Evolutionary conservation across 2,888 invertebrate genomes (phyloP).

Genomic region (Notodonta ziczac): DNA sequence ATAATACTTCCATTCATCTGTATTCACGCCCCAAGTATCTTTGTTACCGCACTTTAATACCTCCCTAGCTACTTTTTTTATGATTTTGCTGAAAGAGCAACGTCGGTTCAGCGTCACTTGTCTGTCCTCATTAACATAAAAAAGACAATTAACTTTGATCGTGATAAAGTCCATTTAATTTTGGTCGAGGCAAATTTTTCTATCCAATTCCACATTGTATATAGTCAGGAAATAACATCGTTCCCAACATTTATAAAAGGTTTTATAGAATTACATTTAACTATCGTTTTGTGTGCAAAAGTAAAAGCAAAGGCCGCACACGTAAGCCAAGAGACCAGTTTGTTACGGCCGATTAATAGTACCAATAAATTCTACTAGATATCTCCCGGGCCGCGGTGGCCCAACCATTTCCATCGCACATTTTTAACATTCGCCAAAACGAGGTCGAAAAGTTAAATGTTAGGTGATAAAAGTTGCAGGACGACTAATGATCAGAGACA

Average conservation of each 20-base stretch:
- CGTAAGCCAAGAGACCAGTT: constrained; percentile 47
- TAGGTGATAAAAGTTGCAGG: constrained; percentile 63
- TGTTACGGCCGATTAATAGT: constrained; percentile 55
- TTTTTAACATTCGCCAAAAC: constrained; percentile 54
- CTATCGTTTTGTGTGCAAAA: constrained; percentile 10
- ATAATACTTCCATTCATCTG: too few species aligned
- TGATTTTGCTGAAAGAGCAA: neutral
- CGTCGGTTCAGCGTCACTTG: neutral
- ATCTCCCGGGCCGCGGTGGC: constrained; percentile 32
- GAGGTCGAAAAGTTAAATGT: constrained; percentile 49
- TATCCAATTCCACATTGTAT: neutral
- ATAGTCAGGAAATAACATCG: neutral
- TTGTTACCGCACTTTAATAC: neutral
- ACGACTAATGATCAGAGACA: constrained; percentile 57
- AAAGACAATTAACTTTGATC: neutral
- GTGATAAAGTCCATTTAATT: neutral
- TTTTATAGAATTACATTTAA: neutral
- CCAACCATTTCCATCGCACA: constrained; percentile 43
- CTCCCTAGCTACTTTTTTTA: neutral
- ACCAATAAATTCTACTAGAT: constrained; percentile 55
- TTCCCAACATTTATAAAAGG: neutral
- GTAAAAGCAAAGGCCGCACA: constrained; percentile 21
- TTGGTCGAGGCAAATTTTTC: constrained; percentile 8
- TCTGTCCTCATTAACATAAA: neutral
- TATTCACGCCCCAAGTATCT: too few species aligned